Conservation (phyloP, 2,113 vertebrate genomes). For the Triplophysa tibetana region DNA sequence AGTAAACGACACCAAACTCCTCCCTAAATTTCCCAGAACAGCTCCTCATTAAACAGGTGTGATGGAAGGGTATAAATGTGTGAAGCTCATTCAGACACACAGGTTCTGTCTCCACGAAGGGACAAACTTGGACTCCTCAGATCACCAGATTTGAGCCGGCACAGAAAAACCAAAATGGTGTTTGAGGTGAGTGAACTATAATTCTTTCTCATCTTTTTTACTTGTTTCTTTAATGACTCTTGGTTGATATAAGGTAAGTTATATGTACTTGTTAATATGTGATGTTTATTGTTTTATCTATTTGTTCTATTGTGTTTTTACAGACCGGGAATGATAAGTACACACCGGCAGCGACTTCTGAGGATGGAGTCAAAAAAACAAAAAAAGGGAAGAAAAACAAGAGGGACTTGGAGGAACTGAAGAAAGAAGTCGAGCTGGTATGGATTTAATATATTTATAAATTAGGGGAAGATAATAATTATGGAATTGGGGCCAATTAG, state of each 20-base stretch:
- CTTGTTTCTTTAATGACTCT: neutral
- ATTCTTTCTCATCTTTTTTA: slow-evolving; percentile 11
- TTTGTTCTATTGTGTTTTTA: neutral
- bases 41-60: slow-evolving; percentile 63
- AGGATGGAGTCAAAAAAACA: slow-evolving; percentile 75
- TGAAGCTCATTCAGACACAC: slow-evolving; percentile 52
- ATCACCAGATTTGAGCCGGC: neutral
- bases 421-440: slow-evolving; percentile 93
- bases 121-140: neutral
- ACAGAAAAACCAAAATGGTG: slow-evolving; percentile 67
- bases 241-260: neutral
- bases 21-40: neutral
- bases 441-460: slow-evolving; percentile 54
- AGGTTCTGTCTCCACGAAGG: slow-evolving; percentile 62
- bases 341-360: slow-evolving; percentile 87
- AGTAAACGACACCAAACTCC: slow-evolving; percentile 40
- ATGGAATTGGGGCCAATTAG: neutral
- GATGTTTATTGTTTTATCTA: neutral
- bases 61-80: slow-evolving; percentile 67
- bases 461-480: neutral
- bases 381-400: slow-evolving; percentile 72
- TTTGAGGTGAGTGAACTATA: slow-evolving; percentile 69
- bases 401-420: slow-evolving; percentile 90
- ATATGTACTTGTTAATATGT: neutral
- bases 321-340: slow-evolving; percentile 84